Conservation (phyloP, 1,140 invertebrate species). For the Brachionus rotundiformis region DNA sequence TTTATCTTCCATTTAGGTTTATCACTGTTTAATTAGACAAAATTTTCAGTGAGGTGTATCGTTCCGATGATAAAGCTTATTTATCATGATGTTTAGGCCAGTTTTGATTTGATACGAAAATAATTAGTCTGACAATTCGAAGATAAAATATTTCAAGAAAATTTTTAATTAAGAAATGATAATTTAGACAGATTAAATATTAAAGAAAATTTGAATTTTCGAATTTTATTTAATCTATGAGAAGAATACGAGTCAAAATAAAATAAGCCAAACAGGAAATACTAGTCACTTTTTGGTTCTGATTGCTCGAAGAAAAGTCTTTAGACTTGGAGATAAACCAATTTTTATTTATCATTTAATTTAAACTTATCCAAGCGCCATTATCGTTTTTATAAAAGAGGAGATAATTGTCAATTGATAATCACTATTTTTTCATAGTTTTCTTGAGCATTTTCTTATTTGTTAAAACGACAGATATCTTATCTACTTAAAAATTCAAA, state of each 20-base stretch:
- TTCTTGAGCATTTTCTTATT: conserved; percentile 16
- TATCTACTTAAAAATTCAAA: neutral
- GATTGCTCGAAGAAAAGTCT: neutral
- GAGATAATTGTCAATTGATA: conserved; percentile 6
- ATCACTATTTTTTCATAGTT: neutral
- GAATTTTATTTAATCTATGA: conserved; percentile 13
- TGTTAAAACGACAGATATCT: conserved; percentile 8
- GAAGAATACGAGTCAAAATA: neutral
- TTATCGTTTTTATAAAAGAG: neutral
- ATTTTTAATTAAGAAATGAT: neutral
- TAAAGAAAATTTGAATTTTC: neutral
- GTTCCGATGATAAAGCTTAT: conserved; percentile 8
- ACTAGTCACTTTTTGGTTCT: neutral
- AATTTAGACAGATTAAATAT: conserved; percentile 10
- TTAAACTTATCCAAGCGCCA: neutral
- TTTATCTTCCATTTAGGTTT: neutral
- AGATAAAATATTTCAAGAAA: conserved; percentile 21
- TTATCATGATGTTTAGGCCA: conserved; percentile 6
- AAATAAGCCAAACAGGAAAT: neutral
- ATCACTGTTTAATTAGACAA: conserved; percentile 7
- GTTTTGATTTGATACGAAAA: conserved; percentile 16
- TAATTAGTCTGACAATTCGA: conserved; percentile 8
- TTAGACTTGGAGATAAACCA: conserved; percentile 1
- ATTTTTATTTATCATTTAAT: neutral
- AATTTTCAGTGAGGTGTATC: neutral